These are phyloP conservation scores for Coelopa frigida DNA, from an alignment of 1,140 invertebrate species.

Conservation along the genomic window DNA sequence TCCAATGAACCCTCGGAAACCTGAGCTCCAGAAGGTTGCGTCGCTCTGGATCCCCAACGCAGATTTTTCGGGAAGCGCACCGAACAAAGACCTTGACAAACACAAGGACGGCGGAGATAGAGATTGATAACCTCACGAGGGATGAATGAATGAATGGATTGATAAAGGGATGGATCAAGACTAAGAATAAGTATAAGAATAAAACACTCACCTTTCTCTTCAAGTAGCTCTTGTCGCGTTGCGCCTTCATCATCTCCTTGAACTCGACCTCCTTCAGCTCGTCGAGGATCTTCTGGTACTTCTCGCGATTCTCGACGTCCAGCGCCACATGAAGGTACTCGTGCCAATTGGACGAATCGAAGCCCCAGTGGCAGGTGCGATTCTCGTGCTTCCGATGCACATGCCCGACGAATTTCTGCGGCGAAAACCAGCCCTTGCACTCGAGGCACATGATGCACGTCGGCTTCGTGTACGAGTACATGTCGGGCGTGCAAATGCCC, in stretches of 20 bases:
- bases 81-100: too few species aligned
- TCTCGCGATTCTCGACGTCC: conserved; percentile 62
- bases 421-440: conserved; percentile 78
- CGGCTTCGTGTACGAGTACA: conserved; percentile 65
- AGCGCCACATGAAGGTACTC: conserved; percentile 73
- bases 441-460: conserved; percentile 89
- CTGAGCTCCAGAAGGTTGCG: too few species aligned
- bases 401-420: conserved; percentile 89
- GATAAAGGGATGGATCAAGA: too few species aligned
- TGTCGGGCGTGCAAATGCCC: conserved; percentile 76
- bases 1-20: too few species aligned
- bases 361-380: conserved; percentile 96
- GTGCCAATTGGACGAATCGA: conserved; percentile 92
- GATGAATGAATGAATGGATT: too few species aligned
- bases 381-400: conserved; percentile 81
- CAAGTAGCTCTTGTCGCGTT: conserved; percentile 42
- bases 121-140: too few species aligned
- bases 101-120: too few species aligned
- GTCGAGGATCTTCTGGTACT: conserved; percentile 66
- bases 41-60: too few species aligned
- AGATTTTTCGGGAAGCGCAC: too few species aligned
- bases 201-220: conserved; percentile 48
- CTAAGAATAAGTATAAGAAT: too few species aligned
- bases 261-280: conserved; percentile 66
- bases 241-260: conserved; percentile 43